Evolutionary conservation across 2,113 vertebrate species (phyloP).

Genomic region (Nannospalax galili): DNA sequence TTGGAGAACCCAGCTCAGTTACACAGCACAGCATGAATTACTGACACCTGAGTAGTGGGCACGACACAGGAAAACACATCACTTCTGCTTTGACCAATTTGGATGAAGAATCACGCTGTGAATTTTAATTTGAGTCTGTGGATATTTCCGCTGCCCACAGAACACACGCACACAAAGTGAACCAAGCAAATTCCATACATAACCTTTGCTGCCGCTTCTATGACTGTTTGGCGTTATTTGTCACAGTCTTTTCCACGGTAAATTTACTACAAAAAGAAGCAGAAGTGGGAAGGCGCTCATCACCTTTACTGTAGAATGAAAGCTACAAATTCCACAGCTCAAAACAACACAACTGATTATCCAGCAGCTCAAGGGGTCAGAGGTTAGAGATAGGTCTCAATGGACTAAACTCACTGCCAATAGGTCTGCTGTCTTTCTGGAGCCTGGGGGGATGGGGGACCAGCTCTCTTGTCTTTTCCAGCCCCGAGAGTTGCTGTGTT

Average conservation of each 20-base stretch:
- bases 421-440: no score
- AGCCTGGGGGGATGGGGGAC: background rate
- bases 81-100: conserved; percentile 47
- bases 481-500: background rate
- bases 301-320: background rate
- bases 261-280: background rate
- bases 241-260: background rate
- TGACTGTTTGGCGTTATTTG: background rate
- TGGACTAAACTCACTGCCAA: no score
- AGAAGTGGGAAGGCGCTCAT: background rate
- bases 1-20: conserved; percentile 15
- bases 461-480: background rate
- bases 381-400: background rate
- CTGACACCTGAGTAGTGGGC: background rate
- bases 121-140: conserved; percentile 41
- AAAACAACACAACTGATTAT: background rate
- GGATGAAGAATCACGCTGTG: conserved; percentile 52
- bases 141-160: conserved; percentile 37
- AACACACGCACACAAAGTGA: conserved; percentile 27
- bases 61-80: background rate
- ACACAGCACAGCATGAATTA: background rate
- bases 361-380: background rate
- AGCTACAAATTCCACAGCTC: background rate
- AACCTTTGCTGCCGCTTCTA: conserved; percentile 20
- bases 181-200: background rate